phyloP scores from a whole-genome alignment of 2,113 vertebrate genomes.

The Asarcornis scutulata region DNA sequence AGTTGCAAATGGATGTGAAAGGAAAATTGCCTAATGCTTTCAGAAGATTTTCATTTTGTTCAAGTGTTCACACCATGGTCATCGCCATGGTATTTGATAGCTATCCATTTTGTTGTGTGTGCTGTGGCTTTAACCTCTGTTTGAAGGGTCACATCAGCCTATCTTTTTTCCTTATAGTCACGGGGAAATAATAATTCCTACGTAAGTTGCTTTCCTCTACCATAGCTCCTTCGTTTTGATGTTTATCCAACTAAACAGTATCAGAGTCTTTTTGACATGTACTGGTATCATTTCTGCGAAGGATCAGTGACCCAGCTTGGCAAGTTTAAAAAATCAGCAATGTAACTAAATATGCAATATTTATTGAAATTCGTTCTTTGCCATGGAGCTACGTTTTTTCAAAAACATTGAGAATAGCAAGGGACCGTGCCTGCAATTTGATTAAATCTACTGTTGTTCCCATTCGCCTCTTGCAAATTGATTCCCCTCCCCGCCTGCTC shows the following conservation, averaged over 20 bases:
- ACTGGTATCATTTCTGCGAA: constrained; percentile 53
- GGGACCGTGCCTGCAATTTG: constrained; percentile 78
- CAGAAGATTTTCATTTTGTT: constrained; percentile 52
- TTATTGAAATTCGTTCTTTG: constrained; percentile 82
- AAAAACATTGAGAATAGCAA: constrained; percentile 77
- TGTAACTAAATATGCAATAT: constrained; percentile 77
- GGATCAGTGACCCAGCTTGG: constrained; percentile 70
- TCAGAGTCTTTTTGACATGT: constrained; percentile 65
- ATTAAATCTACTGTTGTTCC: constrained; percentile 79
- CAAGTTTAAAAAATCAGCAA: constrained; percentile 72
- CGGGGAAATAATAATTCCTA: constrained; percentile 24
- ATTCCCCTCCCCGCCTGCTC: constrained; percentile 55
- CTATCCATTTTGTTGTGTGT: neutral
- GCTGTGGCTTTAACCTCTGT: neutral
- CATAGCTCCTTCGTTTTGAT: constrained; percentile 57
- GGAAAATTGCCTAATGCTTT: constrained; percentile 61
- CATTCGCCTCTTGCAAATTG: constrained; percentile 79
- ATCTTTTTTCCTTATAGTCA: constrained; percentile 1
- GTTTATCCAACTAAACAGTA: constrained; percentile 55
- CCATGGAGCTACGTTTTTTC: constrained; percentile 72
- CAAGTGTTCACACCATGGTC: constrained; percentile 33
- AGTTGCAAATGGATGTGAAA: neutral
- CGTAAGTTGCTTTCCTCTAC: constrained; percentile 45
- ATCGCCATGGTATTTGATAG: constrained; percentile 43
- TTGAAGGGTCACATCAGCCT: neutral